These are phyloP conservation scores for Electrona antarctica DNA, from an alignment of 2,113 vertebrate species.

Conservation along the genomic window DNA sequence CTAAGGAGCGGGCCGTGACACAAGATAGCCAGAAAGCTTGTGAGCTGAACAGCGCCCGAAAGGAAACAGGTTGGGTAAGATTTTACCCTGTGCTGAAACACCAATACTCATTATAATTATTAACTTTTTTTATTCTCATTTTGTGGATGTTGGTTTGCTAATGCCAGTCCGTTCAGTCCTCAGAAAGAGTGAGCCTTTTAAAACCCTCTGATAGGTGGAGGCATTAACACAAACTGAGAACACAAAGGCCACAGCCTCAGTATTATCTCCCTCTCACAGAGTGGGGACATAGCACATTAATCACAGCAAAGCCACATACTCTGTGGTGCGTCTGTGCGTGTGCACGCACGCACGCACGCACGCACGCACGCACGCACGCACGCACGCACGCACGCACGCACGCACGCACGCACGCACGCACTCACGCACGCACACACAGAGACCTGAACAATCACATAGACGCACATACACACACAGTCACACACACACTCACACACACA, in stretches of 20 bases:
- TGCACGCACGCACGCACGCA: neutral
- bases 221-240: slow-evolving; percentile 68
- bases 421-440: neutral
- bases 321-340: neutral
- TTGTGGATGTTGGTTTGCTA: neutral
- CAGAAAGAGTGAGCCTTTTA: slow-evolving; percentile 51
- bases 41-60: too few relatives aligned
- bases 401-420: slow-evolving; percentile 4
- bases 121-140: slow-evolving; percentile 15
- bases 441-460: neutral
- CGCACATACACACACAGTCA: neutral
- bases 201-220: slow-evolving; percentile 67
- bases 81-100: too few relatives aligned
- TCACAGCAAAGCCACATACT: slow-evolving; percentile 64
- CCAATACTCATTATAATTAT: too few relatives aligned
- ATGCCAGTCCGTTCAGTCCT: slow-evolving; percentile 27
- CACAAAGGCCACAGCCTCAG: slow-evolving; percentile 73
- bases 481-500: too few relatives aligned
- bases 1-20: too few relatives aligned
- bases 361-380: neutral
- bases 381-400: slow-evolving; percentile 7
- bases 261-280: slow-evolving; percentile 73
- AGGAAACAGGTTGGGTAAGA: too few relatives aligned
- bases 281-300: slow-evolving; percentile 68
- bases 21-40: too few relatives aligned